Conservation (phyloP, 92 coral and sea anemone species). For the Siderastrea siderea region DNA sequence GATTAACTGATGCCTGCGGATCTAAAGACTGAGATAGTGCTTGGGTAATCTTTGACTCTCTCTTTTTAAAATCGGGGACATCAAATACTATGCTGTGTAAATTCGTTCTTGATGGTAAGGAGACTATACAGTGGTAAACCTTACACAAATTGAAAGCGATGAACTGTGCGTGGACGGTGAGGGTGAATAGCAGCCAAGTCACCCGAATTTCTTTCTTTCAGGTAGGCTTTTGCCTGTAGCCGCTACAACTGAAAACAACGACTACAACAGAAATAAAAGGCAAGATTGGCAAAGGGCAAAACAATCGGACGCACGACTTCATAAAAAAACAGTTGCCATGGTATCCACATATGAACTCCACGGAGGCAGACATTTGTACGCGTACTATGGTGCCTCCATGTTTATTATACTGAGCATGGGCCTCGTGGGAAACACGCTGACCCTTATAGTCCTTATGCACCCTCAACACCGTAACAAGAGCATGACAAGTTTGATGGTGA, state of each 20-base stretch:
- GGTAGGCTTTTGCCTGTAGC: background rate
- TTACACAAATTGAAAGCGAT: too few relatives aligned
- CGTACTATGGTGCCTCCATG: slow-evolving; percentile 71
- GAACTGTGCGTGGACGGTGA: background rate
- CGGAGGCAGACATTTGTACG: slow-evolving; percentile 30
- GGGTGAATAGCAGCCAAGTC: background rate
- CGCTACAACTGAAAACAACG: background rate
- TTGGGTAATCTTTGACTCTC: too few relatives aligned
- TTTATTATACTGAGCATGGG: slow-evolving; percentile 70
- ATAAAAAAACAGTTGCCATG: background rate
- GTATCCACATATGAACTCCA: slow-evolving; percentile 4
- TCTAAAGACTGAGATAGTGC: too few relatives aligned
- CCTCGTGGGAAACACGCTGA: slow-evolving; percentile 68
- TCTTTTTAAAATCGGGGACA: too few relatives aligned
- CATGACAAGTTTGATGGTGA: slow-evolving; percentile 65
- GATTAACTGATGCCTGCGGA: too few relatives aligned
- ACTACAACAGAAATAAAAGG: background rate
- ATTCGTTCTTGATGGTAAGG: too few relatives aligned
- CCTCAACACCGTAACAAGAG: slow-evolving; percentile 71
- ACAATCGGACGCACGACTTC: background rate
- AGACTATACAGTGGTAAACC: too few relatives aligned
- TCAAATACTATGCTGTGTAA: too few relatives aligned
- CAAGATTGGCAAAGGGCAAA: background rate
- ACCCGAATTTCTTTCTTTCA: background rate
- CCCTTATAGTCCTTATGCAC: slow-evolving; percentile 60